Conservation (phyloP, 2,888 invertebrate genomes). For the Periphyllus acericola region DNA sequence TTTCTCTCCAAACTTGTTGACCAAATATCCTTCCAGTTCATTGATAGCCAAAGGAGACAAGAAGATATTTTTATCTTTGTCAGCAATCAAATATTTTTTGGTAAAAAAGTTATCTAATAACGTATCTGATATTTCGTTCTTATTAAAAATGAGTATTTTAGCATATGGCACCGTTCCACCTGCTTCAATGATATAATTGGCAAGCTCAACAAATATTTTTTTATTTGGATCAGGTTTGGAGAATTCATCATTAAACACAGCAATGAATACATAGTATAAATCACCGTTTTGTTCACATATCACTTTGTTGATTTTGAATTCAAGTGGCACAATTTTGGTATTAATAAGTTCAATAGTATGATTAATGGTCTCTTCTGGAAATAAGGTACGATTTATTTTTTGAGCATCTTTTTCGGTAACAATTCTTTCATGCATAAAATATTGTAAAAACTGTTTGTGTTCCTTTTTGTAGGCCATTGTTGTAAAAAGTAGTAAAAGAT, state of each 20-base stretch:
- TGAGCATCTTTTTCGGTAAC: background rate
- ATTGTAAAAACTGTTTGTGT: conserved; percentile 50
- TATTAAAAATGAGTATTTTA: background rate
- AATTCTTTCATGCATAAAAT: conserved; percentile 35
- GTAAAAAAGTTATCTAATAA: conserved; percentile 3
- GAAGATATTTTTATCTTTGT: conserved; percentile 17
- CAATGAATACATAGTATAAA: conserved; percentile 21
- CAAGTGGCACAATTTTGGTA: conserved; percentile 38
- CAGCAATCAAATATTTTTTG: conserved; percentile 40
- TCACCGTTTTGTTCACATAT: conserved; percentile 48
- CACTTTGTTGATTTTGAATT: conserved; percentile 33
- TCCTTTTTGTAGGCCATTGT: conserved; percentile 13
- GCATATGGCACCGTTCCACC: background rate
- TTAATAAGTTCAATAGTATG: conserved; percentile 28
- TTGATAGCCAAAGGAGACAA: conserved; percentile 42
- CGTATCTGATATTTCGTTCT: background rate
- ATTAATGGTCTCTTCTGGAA: background rate
- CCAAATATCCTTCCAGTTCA: conserved; percentile 38
- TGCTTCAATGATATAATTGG: background rate
- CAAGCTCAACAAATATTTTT: conserved; percentile 6
- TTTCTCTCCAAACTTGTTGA: background rate
- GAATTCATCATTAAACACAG: conserved; percentile 24
- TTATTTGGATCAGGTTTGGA: conserved; percentile 2
- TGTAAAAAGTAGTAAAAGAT: background rate
- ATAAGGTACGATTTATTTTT: background rate